Percentiles rank a stretch among this genome's conserved stretches.
Conservation (phyloP, 2,113 vertebrate genomes). For the Sardina pilchardus region DNA sequence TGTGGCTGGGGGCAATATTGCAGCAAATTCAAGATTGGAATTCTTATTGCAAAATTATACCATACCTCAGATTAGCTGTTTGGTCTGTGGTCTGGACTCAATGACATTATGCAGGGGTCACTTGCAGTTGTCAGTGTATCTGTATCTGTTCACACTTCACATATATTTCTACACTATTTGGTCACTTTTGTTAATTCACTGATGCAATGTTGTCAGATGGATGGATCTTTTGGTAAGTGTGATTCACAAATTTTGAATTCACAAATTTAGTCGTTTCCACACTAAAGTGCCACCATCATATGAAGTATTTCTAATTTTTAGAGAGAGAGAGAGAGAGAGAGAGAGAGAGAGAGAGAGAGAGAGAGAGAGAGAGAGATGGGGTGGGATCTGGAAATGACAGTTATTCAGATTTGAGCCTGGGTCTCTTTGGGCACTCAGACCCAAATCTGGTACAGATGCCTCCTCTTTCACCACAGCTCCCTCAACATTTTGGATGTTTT, state of each 20-base stretch:
- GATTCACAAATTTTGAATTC: neutral
- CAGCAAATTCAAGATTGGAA: constrained; percentile 49
- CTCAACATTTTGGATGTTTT: too few relatives aligned
- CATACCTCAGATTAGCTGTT: neutral
- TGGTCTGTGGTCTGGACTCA: neutral
- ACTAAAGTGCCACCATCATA: neutral
- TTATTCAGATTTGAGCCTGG: too few relatives aligned
- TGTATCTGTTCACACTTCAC: too few relatives aligned
- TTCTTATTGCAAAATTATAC: constrained; percentile 34
- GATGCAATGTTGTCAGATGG: neutral
- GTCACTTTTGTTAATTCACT: neutral
- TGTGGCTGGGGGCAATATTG: constrained; percentile 41
- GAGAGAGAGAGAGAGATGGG: too few relatives aligned
- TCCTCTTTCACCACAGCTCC: too few relatives aligned
- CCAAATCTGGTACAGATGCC: too few relatives aligned
- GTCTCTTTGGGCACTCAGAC: too few relatives aligned
- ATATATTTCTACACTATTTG: neutral
- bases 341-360: too few relatives aligned
- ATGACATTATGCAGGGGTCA: neutral
- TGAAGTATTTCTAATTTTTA: too few relatives aligned
- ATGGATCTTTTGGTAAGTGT: neutral
- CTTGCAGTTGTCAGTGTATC: neutral
- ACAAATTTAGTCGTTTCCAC: neutral
- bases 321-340: too few relatives aligned
- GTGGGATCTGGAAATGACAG: too few relatives aligned